phyloP scores from a whole-genome alignment of 2,113 vertebrate genomes.

The Semnornis frantzii region DNA sequence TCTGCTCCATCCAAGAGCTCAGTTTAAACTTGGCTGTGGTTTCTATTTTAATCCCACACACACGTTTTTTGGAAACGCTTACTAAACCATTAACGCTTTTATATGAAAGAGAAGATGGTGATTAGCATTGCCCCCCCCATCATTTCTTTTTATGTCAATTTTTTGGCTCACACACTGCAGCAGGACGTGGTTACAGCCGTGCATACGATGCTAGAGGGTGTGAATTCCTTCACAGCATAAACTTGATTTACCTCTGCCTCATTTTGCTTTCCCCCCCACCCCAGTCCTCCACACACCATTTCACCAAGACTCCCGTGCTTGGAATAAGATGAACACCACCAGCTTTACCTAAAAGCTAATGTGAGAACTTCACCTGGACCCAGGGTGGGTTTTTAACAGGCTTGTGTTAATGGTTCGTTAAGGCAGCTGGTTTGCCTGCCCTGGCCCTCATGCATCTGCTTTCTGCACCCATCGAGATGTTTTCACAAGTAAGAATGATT shows the following conservation, averaged over 20 bases:
- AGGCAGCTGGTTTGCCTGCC: not conserved
- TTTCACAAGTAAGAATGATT: not conserved
- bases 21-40: slow-evolving; percentile 33
- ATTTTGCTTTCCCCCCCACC: not conserved
- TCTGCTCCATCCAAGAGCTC: slow-evolving; percentile 42
- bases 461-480: not conserved
- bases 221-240: slow-evolving; percentile 26
- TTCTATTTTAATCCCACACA: slow-evolving; percentile 58
- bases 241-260: not conserved
- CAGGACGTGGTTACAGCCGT: slow-evolving; percentile 33
- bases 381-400: not conserved
- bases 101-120: slow-evolving; percentile 55
- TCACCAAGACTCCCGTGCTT: not conserved
- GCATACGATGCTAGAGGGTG: not conserved
- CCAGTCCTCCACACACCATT: not conserved
- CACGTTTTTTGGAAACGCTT: slow-evolving; percentile 67
- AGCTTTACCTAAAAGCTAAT: not conserved
- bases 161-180: slow-evolving; percentile 11
- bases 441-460: not conserved
- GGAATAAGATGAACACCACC: accelerated
- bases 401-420: not conserved
- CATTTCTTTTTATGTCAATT: slow-evolving; percentile 40
- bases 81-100: slow-evolving; percentile 65
- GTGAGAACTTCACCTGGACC: not conserved
- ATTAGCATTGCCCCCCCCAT: slow-evolving; percentile 21